Conservation (phyloP, 2,888 invertebrate genomes). For the Caenorhabditis becei region DNA sequence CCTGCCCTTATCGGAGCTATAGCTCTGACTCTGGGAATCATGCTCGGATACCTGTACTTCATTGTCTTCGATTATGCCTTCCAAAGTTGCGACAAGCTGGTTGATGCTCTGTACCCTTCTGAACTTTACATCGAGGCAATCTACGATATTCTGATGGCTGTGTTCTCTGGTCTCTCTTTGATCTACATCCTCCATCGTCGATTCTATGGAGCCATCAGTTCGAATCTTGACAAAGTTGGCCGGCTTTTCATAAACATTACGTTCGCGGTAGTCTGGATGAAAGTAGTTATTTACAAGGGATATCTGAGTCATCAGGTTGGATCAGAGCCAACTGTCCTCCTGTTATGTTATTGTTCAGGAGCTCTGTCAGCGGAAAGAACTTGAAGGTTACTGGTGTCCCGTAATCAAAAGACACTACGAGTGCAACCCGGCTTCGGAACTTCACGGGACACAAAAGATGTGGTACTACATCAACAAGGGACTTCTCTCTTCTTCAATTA, state of each 20-base stretch:
- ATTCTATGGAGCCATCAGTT: conserved; percentile 78
- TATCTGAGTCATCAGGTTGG: conserved; percentile 77
- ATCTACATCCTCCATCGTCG: conserved; percentile 79
- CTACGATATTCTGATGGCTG: conserved; percentile 77
- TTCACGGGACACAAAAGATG: conserved; percentile 79
- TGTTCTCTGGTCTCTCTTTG: conserved; percentile 75
- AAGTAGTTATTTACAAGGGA: conserved; percentile 80
- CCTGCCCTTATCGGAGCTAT: conserved; percentile 78
- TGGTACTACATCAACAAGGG: conserved; percentile 75
- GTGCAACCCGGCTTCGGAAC: conserved; percentile 73
- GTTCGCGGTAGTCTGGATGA: conserved; percentile 79
- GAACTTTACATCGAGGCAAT: conserved; percentile 77
- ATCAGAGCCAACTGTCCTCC: neutral
- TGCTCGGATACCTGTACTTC: conserved; percentile 79
- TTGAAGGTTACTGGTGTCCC: conserved; percentile 81
- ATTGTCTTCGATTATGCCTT: conserved; percentile 78
- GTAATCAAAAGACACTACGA: conserved; percentile 75
- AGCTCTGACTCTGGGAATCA: conserved; percentile 79
- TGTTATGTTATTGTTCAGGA: conserved; percentile 64
- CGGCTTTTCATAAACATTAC: conserved; percentile 79
- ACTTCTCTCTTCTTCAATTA: conserved; percentile 77
- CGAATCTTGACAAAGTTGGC: conserved; percentile 76
- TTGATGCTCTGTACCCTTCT: conserved; percentile 74
- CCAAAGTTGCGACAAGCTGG: conserved; percentile 73
- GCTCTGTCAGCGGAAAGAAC: conserved; percentile 79